phyloP scores from a whole-genome alignment of 2,797 vertebrate species.

The Setipinna tenuifilis region DNA sequence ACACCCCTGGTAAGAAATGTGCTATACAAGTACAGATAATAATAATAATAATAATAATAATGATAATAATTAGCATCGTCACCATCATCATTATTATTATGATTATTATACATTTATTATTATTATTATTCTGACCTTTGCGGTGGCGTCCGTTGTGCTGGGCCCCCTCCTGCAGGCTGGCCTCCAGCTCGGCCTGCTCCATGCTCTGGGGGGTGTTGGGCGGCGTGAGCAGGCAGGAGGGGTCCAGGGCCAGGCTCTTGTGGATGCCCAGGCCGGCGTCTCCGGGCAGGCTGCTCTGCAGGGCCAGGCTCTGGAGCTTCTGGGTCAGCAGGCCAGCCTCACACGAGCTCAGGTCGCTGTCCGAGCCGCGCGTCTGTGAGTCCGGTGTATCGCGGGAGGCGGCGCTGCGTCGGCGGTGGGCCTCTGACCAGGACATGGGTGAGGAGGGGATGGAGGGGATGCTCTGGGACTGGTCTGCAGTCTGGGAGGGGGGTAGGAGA shows the following conservation, averaged over 20 bases:
- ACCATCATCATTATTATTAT: too few relatives aligned
- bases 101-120: too few relatives aligned
- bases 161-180: constrained; percentile 61
- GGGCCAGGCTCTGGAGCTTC: constrained; percentile 77
- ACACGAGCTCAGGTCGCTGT: constrained; percentile 68
- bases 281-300: constrained; percentile 70
- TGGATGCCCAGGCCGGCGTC: constrained; percentile 66
- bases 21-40: too few relatives aligned
- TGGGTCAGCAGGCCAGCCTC: constrained; percentile 73
- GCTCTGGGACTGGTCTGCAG: neutral
- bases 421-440: constrained; percentile 1
- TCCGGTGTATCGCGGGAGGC: neutral
- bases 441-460: neutral
- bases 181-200: constrained; percentile 73
- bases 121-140: too few relatives aligned
- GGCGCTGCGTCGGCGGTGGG: neutral
- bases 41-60: too few relatives aligned
- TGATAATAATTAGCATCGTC: too few relatives aligned
- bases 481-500: neutral
- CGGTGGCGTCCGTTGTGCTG: constrained; percentile 43
- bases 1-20: too few relatives aligned
- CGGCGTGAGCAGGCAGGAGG: constrained; percentile 81
- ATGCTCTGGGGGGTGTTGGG: constrained; percentile 80
- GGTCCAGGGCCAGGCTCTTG: constrained; percentile 78
- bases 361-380: constrained; percentile 51